phyloP scores from a whole-genome alignment of 2,113 vertebrate genomes.

The Dermatemys mawii region DNA sequence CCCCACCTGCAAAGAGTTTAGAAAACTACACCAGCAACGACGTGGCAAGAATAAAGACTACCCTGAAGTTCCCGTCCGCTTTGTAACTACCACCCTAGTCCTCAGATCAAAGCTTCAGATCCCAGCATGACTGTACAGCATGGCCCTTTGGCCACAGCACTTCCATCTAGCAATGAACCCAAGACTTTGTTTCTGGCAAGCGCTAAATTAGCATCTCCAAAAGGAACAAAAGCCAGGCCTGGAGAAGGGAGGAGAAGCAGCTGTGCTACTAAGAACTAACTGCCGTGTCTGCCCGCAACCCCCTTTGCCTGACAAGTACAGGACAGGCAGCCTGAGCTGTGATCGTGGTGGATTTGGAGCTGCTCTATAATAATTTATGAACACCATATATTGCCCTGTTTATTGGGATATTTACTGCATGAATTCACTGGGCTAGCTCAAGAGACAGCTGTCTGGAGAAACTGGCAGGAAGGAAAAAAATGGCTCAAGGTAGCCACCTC shows the following conservation, averaged over 20 bases:
- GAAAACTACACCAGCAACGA: neutral
- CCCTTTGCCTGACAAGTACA: neutral
- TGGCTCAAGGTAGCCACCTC: neutral
- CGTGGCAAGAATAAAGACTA: neutral
- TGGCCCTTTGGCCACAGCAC: neutral
- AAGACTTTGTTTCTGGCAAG: neutral
- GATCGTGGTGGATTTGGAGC: neutral
- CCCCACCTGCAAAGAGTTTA: fast-evolving
- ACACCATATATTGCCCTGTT: fast-evolving
- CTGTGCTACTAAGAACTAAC: neutral
- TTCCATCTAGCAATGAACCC: neutral
- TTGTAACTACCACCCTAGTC: neutral
- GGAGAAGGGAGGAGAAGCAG: neutral
- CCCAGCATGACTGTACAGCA: neutral
- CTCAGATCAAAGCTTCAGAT: neutral
- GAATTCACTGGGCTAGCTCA: neutral
- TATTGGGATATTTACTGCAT: neutral
- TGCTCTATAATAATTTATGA: neutral
- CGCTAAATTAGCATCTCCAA: neutral
- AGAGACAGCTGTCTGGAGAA: neutral
- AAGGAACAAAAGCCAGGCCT: neutral
- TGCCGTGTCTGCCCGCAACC: neutral
- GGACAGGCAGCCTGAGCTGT: fast-evolving
- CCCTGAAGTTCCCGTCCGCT: neutral
- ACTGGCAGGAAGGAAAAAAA: neutral